A percentile compares a stretch with the other conserved stretches of the same genome.
These are phyloP conservation scores for Loriculus beryllinus DNA, from an alignment of 2,797 vertebrate genomes.

Conservation along the genomic window DNA sequence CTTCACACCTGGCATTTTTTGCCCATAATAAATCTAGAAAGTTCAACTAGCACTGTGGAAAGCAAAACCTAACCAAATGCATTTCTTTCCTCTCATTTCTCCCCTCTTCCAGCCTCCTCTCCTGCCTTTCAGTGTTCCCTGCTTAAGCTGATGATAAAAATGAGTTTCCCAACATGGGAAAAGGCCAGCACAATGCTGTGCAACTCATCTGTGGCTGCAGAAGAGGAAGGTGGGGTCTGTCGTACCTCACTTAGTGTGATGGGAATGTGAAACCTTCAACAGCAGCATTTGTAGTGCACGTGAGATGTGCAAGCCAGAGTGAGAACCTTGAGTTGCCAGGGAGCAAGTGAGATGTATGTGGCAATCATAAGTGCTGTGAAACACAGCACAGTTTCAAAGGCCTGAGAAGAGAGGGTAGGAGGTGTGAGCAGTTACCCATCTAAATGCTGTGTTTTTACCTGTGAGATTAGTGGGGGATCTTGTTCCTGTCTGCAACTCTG, in stretches of 20 bases:
- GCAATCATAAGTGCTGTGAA: background rate
- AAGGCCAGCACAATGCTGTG: background rate
- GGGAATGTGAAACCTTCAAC: background rate
- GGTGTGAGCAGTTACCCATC: background rate
- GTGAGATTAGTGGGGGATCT: background rate
- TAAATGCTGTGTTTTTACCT: background rate
- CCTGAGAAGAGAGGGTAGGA: background rate
- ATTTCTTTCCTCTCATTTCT: background rate
- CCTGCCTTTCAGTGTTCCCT: background rate
- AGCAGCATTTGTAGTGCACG: background rate
- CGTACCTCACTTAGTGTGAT: accelerated
- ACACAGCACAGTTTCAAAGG: background rate
- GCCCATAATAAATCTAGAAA: background rate
- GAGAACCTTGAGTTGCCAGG: background rate
- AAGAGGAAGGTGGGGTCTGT: background rate
- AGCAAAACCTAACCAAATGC: background rate
- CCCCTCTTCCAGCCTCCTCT: background rate
- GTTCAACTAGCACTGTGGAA: background rate
- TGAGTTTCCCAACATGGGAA: background rate
- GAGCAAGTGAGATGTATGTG: accelerated
- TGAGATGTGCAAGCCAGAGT: accelerated
- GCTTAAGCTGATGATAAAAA: background rate
- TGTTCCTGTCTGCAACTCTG: background rate
- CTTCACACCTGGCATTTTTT: background rate
- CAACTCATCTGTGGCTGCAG: background rate